Base-by-base conservation (phyloP, 2,888 invertebrate genomes). In the Ectemnius continuus region DNA sequence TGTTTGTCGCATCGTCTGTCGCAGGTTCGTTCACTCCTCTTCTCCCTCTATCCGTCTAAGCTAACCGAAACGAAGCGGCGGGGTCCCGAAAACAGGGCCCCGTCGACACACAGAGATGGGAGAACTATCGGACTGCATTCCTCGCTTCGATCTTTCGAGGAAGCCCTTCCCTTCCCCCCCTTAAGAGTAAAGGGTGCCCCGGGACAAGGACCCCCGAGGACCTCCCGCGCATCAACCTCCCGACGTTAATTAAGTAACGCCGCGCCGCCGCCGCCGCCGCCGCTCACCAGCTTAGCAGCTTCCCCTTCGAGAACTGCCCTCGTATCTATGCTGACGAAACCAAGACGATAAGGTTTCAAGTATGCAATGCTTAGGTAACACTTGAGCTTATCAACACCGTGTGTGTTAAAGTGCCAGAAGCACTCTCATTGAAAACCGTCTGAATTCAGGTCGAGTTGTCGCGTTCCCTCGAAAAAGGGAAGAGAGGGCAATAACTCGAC, bases 71-170 rank as follows among this genome's bases (percentile, higher is more conserved):
- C 52, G 52, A 52, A 52, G 36, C 52, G 52, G 36, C n/a, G n/a
- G 11, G 52, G 16, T 16, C 36, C 20, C 36, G 20, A 20, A 48
- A 16, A 48, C 52, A 52, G n/a, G 52, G 52, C 52, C 52, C 16
- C 52, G 47, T 8, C 11, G 52, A 66, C 48, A 60, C 20, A n/a
- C 4, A 8, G 14, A 14, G 23, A 2, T 13, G 5, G n/a, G 16
- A 60, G 61, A 67, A 67, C 13, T 26, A 61, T 48, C 14, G 20
- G 28, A 28, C 52, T 11, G 52, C 52, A 52, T 52, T 52, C 52
- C 52, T 16, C n/a, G 14, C n/a, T 52, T 52, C 52, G 52, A 52
- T 52, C 52, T 52, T 52, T 52, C 52, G 52, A 16, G 4, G 52
- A 52, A 52, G 52, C 52, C 52, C 52, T 52, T 52, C 16, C 52